A percentile compares a stretch with the other conserved stretches of the same genome.
phyloP scores from a whole-genome alignment of 2,888 invertebrate genomes.

The Chorisops tibialis region DNA sequence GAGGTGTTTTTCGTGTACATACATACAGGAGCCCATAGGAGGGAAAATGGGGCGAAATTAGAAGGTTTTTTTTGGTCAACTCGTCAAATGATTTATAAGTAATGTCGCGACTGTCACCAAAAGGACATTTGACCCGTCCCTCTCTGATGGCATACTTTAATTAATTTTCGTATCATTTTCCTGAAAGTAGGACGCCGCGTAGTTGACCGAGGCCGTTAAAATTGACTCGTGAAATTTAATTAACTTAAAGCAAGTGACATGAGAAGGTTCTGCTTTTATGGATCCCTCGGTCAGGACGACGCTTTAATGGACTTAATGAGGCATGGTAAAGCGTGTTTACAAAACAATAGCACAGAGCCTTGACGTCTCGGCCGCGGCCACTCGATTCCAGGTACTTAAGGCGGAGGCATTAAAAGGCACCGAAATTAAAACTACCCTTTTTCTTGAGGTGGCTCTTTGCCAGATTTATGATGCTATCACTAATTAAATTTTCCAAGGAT shows the following conservation, averaged over 20 bases:
- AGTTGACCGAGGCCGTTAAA: not conserved
- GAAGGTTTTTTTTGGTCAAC: not conserved
- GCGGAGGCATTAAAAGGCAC: no score
- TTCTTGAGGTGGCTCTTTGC: not conserved
- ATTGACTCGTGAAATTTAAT: conserved; percentile 20
- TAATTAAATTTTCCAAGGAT: conserved; percentile 14
- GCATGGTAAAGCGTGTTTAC: no score
- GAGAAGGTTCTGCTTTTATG: not conserved
- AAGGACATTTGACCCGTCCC: not conserved
- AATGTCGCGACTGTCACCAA: not conserved
- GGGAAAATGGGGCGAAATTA: not conserved
- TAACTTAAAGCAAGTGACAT: conserved; percentile 20
- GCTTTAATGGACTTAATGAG: no score
- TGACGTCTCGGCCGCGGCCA: no score
- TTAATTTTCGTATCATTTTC: conserved; percentile 16
- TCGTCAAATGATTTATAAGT: conserved; percentile 17
- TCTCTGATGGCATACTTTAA: conserved; percentile 9
- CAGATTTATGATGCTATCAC: conserved; percentile 13
- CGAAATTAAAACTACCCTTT: not conserved
- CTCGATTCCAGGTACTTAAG: no score
- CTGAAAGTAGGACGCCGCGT: not conserved
- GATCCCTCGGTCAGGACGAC: no score
- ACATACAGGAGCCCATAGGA: conserved; percentile 4
- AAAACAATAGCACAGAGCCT: no score
- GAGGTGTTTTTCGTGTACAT: conserved; percentile 13